Conservation (phyloP, 2,113 vertebrate genomes). For the Orycteropus afer region DNA sequence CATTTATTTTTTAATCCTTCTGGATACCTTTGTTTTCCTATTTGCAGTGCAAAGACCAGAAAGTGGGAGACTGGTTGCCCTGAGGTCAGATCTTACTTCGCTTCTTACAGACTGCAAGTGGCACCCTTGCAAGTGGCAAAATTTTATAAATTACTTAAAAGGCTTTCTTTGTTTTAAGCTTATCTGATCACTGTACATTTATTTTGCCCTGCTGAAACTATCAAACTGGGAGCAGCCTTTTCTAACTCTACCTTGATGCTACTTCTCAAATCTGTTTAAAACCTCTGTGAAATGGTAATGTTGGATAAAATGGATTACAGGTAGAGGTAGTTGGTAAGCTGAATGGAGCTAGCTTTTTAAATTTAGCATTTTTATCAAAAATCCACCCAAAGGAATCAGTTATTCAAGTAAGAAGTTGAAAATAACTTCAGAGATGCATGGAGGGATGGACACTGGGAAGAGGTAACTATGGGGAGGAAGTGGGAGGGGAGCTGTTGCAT, state of each 20-base stretch:
- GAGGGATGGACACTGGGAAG: no score
- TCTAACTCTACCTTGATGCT: background rate
- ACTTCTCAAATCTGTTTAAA: background rate
- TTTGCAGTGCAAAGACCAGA: no score
- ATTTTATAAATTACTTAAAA: no score
- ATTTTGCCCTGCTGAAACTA: background rate
- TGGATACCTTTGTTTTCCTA: background rate
- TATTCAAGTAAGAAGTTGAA: background rate
- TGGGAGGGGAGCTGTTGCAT: no score
- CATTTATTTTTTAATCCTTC: background rate
- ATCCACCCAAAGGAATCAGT: background rate
- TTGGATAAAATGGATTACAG: background rate
- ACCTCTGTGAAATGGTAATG: background rate
- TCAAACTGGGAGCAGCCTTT: background rate
- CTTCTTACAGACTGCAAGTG: no score
- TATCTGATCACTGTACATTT: background rate
- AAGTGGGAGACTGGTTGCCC: background rate
- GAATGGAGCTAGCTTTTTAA: background rate
- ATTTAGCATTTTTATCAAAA: no score
- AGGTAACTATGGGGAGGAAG: no score
- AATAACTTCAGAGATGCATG: background rate
- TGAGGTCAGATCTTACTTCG: background rate
- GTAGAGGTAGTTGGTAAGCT: background rate
- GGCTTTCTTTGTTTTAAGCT: background rate
- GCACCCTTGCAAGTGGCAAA: no score